A percentile compares a stretch with the other conserved stretches of the same genome.
phyloP scores from a whole-genome alignment of 1,140 invertebrate genomes.

The Anastrepha ludens region DNA sequence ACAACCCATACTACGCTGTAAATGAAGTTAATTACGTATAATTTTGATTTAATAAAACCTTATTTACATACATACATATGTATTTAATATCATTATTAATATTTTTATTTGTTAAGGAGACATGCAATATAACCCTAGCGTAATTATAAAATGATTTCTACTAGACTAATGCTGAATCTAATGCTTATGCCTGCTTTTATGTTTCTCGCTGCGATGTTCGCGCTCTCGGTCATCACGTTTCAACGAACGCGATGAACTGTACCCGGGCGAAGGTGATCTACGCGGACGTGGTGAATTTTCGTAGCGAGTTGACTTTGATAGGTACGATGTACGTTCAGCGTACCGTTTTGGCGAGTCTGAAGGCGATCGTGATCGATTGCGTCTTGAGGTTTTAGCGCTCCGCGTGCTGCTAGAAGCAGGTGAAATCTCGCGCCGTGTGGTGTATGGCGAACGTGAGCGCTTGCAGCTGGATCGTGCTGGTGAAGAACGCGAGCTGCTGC shows the following conservation, averaged over 20 bases:
- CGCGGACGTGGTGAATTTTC: slow-evolving; percentile 58
- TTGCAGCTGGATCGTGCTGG: slow-evolving; percentile 58
- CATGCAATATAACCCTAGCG: too few species aligned
- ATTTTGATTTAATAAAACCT: slow-evolving; percentile 30
- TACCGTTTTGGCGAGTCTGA: slow-evolving; percentile 68
- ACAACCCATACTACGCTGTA: neutral
- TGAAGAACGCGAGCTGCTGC: slow-evolving; percentile 49
- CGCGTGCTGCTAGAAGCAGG: slow-evolving; percentile 57
- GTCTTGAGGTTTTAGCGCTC: slow-evolving; percentile 64
- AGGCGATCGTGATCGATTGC: slow-evolving; percentile 66
- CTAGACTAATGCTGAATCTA: slow-evolving; percentile 35
- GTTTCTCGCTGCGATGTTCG: slow-evolving; percentile 64
- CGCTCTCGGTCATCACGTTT: slow-evolving; percentile 56
- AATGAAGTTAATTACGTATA: neutral
- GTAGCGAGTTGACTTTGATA: slow-evolving; percentile 62
- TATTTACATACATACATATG: neutral
- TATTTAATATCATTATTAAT: neutral
- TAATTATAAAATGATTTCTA: too few species aligned
- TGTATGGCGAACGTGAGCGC: slow-evolving; percentile 66
- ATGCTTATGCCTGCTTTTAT: slow-evolving; percentile 69
- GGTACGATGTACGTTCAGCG: slow-evolving; percentile 59
- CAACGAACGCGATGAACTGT: slow-evolving; percentile 37
- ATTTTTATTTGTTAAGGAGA: too few species aligned
- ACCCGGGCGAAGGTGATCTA: slow-evolving; percentile 57
- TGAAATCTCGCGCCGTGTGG: slow-evolving; percentile 58